phyloP scores from a whole-genome alignment of 1,140 invertebrate genomes.

The Venturia canescens region DNA sequence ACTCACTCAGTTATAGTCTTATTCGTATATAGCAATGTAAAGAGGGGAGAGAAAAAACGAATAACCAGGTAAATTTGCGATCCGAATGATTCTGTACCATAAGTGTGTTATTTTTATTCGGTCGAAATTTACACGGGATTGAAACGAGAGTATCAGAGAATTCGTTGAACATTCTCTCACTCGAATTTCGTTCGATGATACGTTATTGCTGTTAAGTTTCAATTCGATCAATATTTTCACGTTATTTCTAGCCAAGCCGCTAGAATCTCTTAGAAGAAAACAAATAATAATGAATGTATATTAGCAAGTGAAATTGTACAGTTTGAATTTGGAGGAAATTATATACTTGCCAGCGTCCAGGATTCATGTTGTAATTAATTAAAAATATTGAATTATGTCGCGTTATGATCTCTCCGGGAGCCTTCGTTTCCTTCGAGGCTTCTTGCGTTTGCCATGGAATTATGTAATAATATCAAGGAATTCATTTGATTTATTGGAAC shows the following conservation, averaged over 20 bases:
- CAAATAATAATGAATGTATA: neutral
- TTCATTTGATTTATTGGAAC: neutral
- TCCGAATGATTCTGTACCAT: slow-evolving; percentile 11
- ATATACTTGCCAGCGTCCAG: neutral
- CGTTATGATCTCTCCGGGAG: neutral
- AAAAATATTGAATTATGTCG: neutral
- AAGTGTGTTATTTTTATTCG: slow-evolving; percentile 16
- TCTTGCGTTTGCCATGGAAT: slow-evolving; percentile 28
- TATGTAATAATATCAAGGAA: slow-evolving; percentile 2
- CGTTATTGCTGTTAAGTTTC: slow-evolving; percentile 19
- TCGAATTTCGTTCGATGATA: slow-evolving; percentile 18
- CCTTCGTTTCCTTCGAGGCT: neutral
- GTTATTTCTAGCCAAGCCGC: slow-evolving; percentile 27
- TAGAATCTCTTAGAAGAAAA: slow-evolving; percentile 27
- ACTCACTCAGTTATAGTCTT: neutral
- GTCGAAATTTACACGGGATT: neutral
- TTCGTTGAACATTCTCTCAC: neutral
- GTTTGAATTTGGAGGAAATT: neutral
- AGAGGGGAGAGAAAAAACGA: neutral
- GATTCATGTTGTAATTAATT: neutral
- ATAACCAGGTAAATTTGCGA: slow-evolving; percentile 12
- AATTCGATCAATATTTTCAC: slow-evolving; percentile 26
- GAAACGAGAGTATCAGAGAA: neutral
- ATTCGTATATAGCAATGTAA: neutral
- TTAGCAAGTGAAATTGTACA: neutral